A percentile compares a stretch with the other conserved stretches of the same genome.
Evolutionary conservation across 2,797 vertebrate species (phyloP).

Genomic region (Semotilus atromaculatus): DNA sequence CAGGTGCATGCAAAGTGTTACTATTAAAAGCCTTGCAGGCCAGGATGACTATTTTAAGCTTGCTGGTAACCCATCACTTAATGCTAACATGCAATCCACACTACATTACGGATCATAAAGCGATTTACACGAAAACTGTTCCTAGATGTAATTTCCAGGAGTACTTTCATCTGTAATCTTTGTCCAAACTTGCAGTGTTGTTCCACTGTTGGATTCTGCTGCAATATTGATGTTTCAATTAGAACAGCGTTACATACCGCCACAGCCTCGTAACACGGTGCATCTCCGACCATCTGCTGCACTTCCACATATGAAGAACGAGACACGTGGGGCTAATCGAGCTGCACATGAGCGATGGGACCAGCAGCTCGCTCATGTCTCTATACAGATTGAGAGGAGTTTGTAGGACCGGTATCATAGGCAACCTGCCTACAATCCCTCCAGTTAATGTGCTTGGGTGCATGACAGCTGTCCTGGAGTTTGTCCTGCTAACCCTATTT

Average conservation of each 20-base stretch:
- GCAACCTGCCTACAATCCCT: background rate
- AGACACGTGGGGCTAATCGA: conserved; percentile 82
- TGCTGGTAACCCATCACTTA: background rate
- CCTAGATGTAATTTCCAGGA: conserved; percentile 6
- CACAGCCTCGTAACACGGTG: conserved; percentile 75
- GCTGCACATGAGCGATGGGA: conserved; percentile 80
- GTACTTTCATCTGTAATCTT: conserved; percentile 23
- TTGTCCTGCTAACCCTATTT: background rate
- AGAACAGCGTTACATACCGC: conserved; percentile 77
- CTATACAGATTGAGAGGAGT: conserved; percentile 66
- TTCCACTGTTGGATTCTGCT: conserved; percentile 54
- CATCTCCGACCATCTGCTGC: conserved; percentile 82
- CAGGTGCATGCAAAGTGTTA: background rate
- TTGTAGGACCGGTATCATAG: background rate
- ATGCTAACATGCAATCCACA: background rate
- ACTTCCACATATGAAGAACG: conserved; percentile 78
- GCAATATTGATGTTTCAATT: conserved; percentile 84
- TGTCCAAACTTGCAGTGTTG: conserved; percentile 22
- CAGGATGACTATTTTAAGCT: background rate
- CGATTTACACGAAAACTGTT: conserved; percentile 1
- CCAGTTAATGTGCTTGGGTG: background rate
- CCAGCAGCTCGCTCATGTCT: conserved; percentile 63
- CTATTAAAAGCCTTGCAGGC: background rate
- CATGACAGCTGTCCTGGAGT: background rate
- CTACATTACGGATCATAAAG: background rate